Evolutionary conservation across 2,113 vertebrate genomes (phyloP).

Genomic region (Varanus salvator): DNA sequence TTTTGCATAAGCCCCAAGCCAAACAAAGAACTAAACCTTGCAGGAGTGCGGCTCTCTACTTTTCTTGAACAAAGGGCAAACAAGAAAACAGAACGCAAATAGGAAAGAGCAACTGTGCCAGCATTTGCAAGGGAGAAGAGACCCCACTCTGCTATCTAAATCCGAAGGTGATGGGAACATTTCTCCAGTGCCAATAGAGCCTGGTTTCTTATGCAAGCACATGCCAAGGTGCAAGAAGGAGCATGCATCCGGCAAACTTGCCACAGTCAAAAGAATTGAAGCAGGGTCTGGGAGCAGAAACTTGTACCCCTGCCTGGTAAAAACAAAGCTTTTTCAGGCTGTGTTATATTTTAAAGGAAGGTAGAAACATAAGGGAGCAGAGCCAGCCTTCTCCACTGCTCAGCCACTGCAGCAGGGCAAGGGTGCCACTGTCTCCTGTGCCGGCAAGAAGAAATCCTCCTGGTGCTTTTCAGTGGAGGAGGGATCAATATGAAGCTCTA

Average conservation of each 20-base stretch:
- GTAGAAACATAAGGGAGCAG: constrained; percentile 41
- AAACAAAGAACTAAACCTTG: neutral
- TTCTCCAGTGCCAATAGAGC: neutral
- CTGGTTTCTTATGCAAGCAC: constrained; percentile 19
- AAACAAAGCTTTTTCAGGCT: neutral
- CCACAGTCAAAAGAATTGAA: neutral
- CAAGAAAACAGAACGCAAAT: neutral
- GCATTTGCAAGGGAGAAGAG: fast-evolving
- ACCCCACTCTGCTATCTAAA: neutral
- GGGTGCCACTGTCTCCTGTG: neutral
- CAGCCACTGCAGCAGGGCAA: constrained; percentile 16
- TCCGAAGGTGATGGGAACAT: constrained; percentile 35
- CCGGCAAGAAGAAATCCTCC: fast-evolving
- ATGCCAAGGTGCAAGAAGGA: constrained; percentile 36
- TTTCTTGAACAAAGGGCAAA: neutral
- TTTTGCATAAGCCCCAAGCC: neutral
- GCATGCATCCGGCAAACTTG: constrained; percentile 40
- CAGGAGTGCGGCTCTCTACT: neutral
- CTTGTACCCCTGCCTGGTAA: constrained; percentile 12
- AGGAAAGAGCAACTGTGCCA: neutral
- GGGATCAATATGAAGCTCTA: neutral
- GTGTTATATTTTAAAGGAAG: constrained; percentile 21
- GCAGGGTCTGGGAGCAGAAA: constrained; percentile 32
- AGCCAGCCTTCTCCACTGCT: constrained; percentile 27
- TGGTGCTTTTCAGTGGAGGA: neutral